Percentiles rank a stretch among this genome's conserved stretches.
Conservation (phyloP, 1,140 invertebrate genomes). For the Drosophila rhopaloa region DNA sequence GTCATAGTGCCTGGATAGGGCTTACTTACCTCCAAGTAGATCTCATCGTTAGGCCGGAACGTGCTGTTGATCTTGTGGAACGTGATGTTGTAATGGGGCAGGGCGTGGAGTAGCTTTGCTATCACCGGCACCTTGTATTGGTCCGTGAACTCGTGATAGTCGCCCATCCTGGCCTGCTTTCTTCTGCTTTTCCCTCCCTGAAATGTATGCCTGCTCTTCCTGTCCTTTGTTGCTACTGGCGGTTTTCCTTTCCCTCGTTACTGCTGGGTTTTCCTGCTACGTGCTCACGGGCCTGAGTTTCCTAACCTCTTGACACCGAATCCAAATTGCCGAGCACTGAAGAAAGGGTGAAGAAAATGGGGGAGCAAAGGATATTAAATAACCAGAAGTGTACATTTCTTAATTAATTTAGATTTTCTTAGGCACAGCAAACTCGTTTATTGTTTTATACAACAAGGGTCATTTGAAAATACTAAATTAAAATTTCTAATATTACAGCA, state of each 20-base stretch:
- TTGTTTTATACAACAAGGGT: too few species aligned
- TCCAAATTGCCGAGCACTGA: conserved; percentile 73
- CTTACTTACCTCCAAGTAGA: conserved; percentile 93
- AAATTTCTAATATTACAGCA: too few species aligned
- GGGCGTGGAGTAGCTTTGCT: conserved; percentile 92
- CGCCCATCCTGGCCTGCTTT: conserved; percentile 67
- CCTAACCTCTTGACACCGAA: conserved; percentile 78
- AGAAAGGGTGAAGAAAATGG: conserved; percentile 1
- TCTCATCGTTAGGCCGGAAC: conserved; percentile 93
- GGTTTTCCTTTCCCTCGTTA: conserved; percentile 10
- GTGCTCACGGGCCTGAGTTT: conserved; percentile 72
- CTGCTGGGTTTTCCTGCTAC: conserved; percentile 40
- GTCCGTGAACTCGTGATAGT: conserved; percentile 86
- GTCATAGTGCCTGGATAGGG: background rate
- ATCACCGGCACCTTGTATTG: conserved; percentile 92
- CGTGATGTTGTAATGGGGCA: conserved; percentile 95
- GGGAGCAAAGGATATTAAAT: conserved; percentile 19
- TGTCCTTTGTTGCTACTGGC: conserved; percentile 19
- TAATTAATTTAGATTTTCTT: conserved; percentile 10
- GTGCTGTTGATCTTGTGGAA: conserved; percentile 95
- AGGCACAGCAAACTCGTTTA: background rate
- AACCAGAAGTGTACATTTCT: conserved; percentile 1
- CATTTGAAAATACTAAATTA: background rate
- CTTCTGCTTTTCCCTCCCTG: conserved; percentile 6
- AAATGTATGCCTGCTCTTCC: conserved; percentile 15